These are phyloP conservation scores for Chymomyza amoena DNA, from an alignment of 2,888 invertebrate genomes.

Conservation along the genomic window DNA sequence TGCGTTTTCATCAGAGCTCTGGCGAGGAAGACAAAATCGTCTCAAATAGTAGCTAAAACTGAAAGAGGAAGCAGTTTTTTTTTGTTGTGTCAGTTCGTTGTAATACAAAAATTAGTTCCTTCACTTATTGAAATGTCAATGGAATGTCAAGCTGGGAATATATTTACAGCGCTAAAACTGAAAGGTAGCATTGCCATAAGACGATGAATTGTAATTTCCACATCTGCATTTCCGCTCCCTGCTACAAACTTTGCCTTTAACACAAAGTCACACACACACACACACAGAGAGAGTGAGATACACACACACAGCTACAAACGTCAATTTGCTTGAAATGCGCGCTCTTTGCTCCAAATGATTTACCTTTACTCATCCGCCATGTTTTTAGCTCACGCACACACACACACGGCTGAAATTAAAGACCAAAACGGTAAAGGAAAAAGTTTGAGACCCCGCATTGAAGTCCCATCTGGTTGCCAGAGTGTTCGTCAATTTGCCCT, in stretches of 20 bases:
- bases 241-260: neutral
- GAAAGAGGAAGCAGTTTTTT: constrained; percentile 26
- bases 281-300: neutral
- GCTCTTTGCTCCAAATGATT: constrained; percentile 66
- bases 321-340: constrained; percentile 70
- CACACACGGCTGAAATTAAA: neutral
- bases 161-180: neutral
- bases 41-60: neutral
- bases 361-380: constrained; percentile 46
- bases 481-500: constrained; percentile 65
- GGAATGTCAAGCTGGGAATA: constrained; percentile 52
- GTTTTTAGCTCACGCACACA: constrained; percentile 2
- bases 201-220: constrained; percentile 62
- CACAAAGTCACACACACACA: neutral
- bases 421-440: constrained; percentile 3
- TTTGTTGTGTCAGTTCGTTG: constrained; percentile 1
- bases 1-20: constrained; percentile 39
- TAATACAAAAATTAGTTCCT: constrained; percentile 67
- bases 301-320: constrained; percentile 24
- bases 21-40: neutral
- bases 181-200: neutral
- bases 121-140: constrained; percentile 74
- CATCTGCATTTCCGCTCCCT: constrained; percentile 40
- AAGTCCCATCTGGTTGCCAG: constrained; percentile 65
- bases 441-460: constrained; percentile 46